phyloP scores from a whole-genome alignment of 2,113 vertebrate species.

The Merops nubicus region DNA sequence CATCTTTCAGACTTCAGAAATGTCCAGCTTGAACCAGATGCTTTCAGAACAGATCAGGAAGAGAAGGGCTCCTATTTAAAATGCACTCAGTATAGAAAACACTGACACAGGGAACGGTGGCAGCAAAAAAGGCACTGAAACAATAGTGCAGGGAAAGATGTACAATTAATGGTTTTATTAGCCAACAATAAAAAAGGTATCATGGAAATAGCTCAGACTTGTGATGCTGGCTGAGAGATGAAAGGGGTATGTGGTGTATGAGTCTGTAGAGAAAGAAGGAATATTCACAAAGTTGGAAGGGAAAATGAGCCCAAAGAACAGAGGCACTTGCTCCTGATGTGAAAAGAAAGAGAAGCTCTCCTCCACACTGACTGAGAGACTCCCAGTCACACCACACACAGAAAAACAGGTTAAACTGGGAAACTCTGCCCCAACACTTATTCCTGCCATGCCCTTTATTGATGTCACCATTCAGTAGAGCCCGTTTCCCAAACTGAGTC shows the following conservation, averaged over 20 bases:
- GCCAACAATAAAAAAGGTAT: neutral
- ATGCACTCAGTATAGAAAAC: neutral
- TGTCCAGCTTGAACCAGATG: neutral
- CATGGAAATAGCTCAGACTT: neutral
- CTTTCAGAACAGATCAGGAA: neutral
- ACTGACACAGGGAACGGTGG: neutral
- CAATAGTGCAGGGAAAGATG: neutral
- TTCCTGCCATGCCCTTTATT: neutral
- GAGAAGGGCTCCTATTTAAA: neutral
- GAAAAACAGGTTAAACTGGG: neutral
- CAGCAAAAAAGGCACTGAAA: neutral
- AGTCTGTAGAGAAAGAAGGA: neutral
- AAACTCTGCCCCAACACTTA: neutral
- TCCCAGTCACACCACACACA: neutral
- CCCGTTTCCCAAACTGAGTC: neutral
- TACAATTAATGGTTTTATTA: neutral
- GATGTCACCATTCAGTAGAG: neutral
- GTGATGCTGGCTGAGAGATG: neutral
- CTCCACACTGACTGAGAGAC: neutral
- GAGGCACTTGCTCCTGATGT: fast-evolving
- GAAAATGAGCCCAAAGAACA: neutral
- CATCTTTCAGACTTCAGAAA: neutral
- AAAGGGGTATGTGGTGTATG: neutral
- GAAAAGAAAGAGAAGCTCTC: neutral
- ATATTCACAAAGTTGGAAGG: neutral